Conservation (phyloP, 2,113 vertebrate species). For the Antigone vipio region DNA sequence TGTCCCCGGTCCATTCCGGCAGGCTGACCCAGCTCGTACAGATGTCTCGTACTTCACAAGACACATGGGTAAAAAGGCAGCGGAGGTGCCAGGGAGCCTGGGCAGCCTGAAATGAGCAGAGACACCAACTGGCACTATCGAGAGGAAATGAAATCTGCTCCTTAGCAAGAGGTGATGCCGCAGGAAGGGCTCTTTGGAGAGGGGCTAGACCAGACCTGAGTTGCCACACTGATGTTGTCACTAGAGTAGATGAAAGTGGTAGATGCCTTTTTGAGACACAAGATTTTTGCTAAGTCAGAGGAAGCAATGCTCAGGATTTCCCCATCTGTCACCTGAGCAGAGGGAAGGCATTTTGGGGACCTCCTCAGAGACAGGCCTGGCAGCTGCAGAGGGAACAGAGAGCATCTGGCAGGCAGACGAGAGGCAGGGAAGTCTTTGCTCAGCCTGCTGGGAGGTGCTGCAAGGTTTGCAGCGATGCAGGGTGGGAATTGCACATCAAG, state of each 20-base stretch:
- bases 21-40: neutral
- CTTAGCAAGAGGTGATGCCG: neutral
- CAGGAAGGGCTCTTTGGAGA: neutral
- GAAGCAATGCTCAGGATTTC: neutral
- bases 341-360: neutral
- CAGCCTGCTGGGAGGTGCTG: neutral
- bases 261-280: neutral
- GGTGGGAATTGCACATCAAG: neutral
- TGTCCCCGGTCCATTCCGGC: neutral
- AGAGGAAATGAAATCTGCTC: neutral
- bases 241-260: neutral
- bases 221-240: neutral
- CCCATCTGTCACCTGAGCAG: neutral
- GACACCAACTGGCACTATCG: accelerated
- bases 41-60: neutral
- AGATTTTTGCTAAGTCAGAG: neutral
- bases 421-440: neutral
- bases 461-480: neutral
- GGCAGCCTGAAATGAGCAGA: neutral
- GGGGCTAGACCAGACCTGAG: neutral
- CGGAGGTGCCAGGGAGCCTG: accelerated
- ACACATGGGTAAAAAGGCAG: neutral
- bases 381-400: neutral
- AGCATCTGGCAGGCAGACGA: neutral
- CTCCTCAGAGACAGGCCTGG: neutral